These are phyloP conservation scores for Etheostoma perlongum DNA, from an alignment of 2,797 vertebrate species.

Conservation along the genomic window DNA sequence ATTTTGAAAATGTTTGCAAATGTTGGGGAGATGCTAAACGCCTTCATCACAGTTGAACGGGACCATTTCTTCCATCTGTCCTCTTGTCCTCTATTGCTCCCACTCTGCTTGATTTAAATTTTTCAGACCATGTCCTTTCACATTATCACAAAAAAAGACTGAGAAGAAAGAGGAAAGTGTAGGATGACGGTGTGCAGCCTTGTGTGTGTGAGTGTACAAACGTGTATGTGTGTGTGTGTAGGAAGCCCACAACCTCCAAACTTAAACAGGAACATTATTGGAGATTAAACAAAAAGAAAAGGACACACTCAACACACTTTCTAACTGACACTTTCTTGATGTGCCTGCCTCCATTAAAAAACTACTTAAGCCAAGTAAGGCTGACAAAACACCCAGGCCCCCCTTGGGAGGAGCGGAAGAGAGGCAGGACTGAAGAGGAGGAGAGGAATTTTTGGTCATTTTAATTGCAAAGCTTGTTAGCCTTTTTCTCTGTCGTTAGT, in stretches of 20 bases:
- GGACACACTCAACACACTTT: constrained; percentile 16
- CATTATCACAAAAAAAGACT: constrained; percentile 39
- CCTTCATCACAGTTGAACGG: constrained; percentile 5
- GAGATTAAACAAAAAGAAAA: constrained; percentile 58
- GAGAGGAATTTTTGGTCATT: constrained; percentile 41
- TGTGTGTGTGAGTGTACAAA: constrained; percentile 8
- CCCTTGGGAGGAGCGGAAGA: constrained; percentile 27
- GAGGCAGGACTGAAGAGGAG: constrained; percentile 24
- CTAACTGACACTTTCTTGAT: constrained; percentile 40
- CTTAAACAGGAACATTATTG: constrained; percentile 51
- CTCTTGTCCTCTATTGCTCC: constrained; percentile 4
- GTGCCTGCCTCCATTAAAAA: constrained; percentile 37
- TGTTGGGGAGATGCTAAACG: neutral
- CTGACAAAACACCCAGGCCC: constrained; percentile 38
- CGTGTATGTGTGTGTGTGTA: constrained; percentile 28
- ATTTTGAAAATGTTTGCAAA: constrained; percentile 56
- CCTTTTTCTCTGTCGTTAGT: constrained; percentile 40
- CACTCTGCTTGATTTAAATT: constrained; percentile 34
- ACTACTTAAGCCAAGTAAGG: constrained; percentile 45
- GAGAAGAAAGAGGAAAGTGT: constrained; percentile 35
- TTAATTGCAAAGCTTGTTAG: constrained; percentile 66
- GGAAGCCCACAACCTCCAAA: constrained; percentile 35
- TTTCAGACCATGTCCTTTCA: constrained; percentile 47
- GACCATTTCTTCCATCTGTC: constrained; percentile 3
- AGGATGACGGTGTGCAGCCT: constrained; percentile 17